phyloP scores from a whole-genome alignment of 1,140 invertebrate genomes.

The Harpegnathos saltator region DNA sequence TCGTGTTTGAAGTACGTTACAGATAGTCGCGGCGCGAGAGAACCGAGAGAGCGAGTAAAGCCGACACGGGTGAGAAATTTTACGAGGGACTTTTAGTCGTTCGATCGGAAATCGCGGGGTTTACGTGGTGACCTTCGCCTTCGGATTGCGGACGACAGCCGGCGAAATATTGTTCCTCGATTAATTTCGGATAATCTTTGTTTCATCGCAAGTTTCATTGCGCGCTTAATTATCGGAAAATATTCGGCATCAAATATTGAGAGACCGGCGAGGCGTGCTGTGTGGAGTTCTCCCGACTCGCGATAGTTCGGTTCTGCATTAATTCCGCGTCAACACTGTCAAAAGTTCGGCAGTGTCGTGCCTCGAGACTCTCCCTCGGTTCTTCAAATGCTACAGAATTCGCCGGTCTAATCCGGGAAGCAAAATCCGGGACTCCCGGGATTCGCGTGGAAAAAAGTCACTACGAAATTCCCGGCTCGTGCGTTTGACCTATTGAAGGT shows the following conservation, averaged over 20 bases:
- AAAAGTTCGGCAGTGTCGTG: too few relatives aligned
- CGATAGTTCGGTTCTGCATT: too few relatives aligned
- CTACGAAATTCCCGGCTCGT: not conserved
- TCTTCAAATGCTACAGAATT: too few relatives aligned
- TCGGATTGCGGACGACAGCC: not conserved
- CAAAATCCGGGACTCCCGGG: too few relatives aligned
- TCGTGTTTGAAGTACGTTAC: not conserved
- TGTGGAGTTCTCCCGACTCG: not conserved
- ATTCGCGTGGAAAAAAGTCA: not conserved
- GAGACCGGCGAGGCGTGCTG: not conserved
- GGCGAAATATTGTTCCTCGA: not conserved
- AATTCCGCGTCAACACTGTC: too few relatives aligned
- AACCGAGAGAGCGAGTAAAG: too few relatives aligned
- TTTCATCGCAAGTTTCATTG: not conserved
- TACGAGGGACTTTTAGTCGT: not conserved
- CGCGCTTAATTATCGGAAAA: not conserved
- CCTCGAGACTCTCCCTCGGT: too few relatives aligned
- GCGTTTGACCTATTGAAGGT: not conserved
- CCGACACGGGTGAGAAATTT: not conserved
- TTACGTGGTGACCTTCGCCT: not conserved
- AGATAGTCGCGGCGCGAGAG: too few relatives aligned
- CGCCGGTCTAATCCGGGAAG: too few relatives aligned
- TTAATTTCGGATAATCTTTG: slow-evolving; percentile 6
- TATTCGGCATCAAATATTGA: not conserved
- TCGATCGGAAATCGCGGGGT: not conserved